phyloP scores from a whole-genome alignment of 2,113 vertebrate genomes.

The Tychaedon coryphoeus region DNA sequence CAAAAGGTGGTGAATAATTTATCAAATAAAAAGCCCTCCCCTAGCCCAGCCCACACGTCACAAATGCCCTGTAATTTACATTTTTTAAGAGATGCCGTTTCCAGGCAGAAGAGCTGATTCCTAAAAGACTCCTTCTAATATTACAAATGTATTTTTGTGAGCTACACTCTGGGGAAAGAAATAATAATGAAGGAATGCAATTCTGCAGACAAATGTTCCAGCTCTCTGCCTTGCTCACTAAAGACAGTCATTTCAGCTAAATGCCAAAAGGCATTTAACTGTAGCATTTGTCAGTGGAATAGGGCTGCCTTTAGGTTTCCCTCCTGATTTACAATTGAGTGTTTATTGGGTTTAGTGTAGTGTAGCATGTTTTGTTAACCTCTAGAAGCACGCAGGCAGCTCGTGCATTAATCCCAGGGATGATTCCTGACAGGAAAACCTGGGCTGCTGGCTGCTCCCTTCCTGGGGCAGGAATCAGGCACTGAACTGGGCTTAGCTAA shows the following conservation, averaged over 20 bases:
- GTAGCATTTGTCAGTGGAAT: conserved; percentile 38
- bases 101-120: conserved; percentile 12
- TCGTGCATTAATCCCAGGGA: conserved; percentile 1
- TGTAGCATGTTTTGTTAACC: conserved; percentile 44
- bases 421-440: not conserved
- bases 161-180: conserved; percentile 9
- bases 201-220: conserved; percentile 52
- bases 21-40: not conserved
- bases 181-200: conserved; percentile 24
- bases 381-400: not conserved
- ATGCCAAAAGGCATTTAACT: conserved; percentile 30
- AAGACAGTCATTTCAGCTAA: conserved; percentile 38
- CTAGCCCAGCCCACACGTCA: not conserved
- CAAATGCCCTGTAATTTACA: conserved; percentile 1
- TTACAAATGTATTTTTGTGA: conserved; percentile 7
- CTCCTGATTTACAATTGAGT: conserved; percentile 40
- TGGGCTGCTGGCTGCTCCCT: not conserved
- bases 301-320: conserved; percentile 13
- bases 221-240: conserved; percentile 30
- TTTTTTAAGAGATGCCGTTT: conserved; percentile 1
- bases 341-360: conserved; percentile 50
- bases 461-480: not conserved
- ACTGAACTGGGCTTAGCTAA: not conserved
- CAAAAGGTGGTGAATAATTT: conserved; percentile 44
- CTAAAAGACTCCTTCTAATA: not conserved